Conservation (phyloP, 2,113 vertebrate species). For the Egretta garzetta region DNA sequence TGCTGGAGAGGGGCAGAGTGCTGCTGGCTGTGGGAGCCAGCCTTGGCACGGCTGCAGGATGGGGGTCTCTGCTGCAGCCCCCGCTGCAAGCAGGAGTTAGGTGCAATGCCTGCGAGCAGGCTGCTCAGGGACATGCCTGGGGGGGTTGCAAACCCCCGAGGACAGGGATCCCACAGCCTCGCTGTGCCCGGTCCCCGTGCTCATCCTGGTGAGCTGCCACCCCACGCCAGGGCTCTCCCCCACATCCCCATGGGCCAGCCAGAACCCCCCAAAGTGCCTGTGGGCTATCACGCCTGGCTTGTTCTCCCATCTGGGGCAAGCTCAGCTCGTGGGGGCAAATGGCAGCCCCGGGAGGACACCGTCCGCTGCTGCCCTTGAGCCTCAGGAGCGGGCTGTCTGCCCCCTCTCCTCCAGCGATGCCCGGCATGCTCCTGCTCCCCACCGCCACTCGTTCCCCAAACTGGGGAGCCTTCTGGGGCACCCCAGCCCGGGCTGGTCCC, state of each 20-base stretch:
- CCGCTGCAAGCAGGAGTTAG: not conserved
- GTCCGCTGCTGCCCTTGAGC: not conserved
- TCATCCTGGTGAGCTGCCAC: not conserved
- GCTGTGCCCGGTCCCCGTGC: not conserved
- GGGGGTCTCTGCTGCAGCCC: not conserved
- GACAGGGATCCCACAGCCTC: not conserved
- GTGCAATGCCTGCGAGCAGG: not conserved
- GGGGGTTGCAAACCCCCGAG: not conserved
- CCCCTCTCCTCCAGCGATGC: not conserved
- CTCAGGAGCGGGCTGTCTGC: not conserved
- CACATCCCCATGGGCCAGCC: not conserved
- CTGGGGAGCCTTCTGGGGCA: not conserved
- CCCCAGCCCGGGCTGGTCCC: not conserved
- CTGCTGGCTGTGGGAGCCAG: not conserved
- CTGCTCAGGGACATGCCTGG: not conserved
- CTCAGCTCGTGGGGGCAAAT: not conserved
- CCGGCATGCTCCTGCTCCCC: not conserved
- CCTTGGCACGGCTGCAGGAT: fast-evolving
- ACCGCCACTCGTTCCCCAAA: fast-evolving
- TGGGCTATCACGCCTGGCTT: fast-evolving
- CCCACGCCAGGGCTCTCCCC: not conserved
- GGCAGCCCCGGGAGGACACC: not conserved
- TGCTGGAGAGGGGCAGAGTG: not conserved
- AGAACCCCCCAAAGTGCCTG: not conserved
- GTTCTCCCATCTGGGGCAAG: not conserved